Percentiles rank a stretch among this genome's conserved stretches.
Conservation (phyloP, 1,140 invertebrate genomes). For the Drosophila bipectinata region DNA sequence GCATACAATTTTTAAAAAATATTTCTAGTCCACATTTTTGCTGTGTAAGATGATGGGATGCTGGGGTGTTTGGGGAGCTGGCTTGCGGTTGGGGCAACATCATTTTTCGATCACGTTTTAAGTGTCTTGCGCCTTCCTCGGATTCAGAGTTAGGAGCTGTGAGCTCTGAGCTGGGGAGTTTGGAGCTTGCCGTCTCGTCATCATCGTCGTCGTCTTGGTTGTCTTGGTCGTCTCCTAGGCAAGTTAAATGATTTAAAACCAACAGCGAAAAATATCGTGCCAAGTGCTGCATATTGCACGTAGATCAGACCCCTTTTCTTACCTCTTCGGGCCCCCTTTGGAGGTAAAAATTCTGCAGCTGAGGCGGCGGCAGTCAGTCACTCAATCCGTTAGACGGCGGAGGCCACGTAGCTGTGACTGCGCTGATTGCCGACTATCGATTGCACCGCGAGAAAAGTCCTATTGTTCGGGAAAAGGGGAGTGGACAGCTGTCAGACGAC, state of each 20-base stretch:
- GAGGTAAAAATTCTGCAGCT: conserved; percentile 40
- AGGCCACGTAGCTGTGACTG: conserved; percentile 67
- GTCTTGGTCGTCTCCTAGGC: conserved; percentile 62
- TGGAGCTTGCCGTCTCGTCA: conserved; percentile 41
- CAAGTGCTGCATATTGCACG: conserved; percentile 80
- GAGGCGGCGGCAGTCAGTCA: conserved; percentile 67
- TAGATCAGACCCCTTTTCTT: conserved; percentile 46
- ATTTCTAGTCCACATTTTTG: not conserved
- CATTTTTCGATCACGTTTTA: conserved; percentile 82
- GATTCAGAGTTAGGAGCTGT: conserved; percentile 35
- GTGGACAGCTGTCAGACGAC: conserved; percentile 1
- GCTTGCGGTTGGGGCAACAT: conserved; percentile 68
- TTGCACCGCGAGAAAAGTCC: conserved; percentile 39
- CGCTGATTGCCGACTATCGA: conserved; percentile 56
- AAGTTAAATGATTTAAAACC: conserved; percentile 82
- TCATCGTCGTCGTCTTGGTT: conserved; percentile 23
- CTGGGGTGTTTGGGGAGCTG: conserved; percentile 50
- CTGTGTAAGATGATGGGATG: conserved; percentile 17
- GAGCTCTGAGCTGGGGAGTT: conserved; percentile 14
- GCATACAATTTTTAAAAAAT: not conserved
- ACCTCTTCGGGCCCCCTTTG: not conserved
- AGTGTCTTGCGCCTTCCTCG: conserved; percentile 79
- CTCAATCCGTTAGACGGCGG: conserved; percentile 74
- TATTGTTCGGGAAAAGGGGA: conserved; percentile 5
- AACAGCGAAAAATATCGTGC: conserved; percentile 79